Percentiles rank a stretch among this genome's conserved stretches.
Evolutionary conservation across 2,113 vertebrate genomes (phyloP).

Genomic region (Nerophis lumbriciformis): DNA sequence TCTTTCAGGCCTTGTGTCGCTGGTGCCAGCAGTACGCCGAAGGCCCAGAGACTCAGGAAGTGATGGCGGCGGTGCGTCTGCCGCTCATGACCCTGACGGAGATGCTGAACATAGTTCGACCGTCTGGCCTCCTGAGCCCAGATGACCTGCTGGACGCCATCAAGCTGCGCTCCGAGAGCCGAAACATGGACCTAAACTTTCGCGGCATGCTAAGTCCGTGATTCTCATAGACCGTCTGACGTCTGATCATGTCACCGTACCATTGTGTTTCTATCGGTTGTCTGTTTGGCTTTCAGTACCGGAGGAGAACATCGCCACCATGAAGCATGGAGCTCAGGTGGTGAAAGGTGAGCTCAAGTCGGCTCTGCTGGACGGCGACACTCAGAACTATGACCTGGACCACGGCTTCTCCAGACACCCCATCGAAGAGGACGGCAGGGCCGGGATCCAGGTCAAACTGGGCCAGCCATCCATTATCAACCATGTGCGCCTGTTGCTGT

Average conservation of each 20-base stretch:
- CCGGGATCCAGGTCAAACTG: slow-evolving; percentile 91
- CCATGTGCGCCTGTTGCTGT: slow-evolving; percentile 90
- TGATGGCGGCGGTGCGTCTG: slow-evolving; percentile 91
- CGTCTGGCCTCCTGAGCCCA: slow-evolving; percentile 85
- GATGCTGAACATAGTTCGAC: slow-evolving; percentile 91
- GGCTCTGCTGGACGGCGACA: slow-evolving; percentile 92
- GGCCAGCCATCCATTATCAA: slow-evolving; percentile 94
- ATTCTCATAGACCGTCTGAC: not conserved
- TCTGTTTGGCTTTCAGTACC: slow-evolving; percentile 72
- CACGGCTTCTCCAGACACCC: slow-evolving; percentile 98
- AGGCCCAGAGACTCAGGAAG: slow-evolving; percentile 76
- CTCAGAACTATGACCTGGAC: slow-evolving; percentile 97
- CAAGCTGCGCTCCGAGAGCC: slow-evolving; percentile 92
- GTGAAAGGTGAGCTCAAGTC: slow-evolving; percentile 96
- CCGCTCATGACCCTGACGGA: slow-evolving; percentile 96
- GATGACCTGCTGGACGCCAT: slow-evolving; percentile 96
- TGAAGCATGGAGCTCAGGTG: slow-evolving; percentile 96
- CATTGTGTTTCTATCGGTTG: not conserved
- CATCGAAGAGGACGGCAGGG: slow-evolving; percentile 90
- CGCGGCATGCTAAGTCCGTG: slow-evolving; percentile 93
- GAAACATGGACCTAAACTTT: slow-evolving; percentile 98
- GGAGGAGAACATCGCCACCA: slow-evolving; percentile 96
- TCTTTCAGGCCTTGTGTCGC: slow-evolving; percentile 90
- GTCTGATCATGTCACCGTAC: not conserved
- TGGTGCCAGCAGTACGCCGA: slow-evolving; percentile 91